Percentiles rank a stretch among this genome's conserved stretches.
Evolutionary conservation across 2,888 invertebrate genomes (phyloP).

Genomic region (Tiliacea aurago): DNA sequence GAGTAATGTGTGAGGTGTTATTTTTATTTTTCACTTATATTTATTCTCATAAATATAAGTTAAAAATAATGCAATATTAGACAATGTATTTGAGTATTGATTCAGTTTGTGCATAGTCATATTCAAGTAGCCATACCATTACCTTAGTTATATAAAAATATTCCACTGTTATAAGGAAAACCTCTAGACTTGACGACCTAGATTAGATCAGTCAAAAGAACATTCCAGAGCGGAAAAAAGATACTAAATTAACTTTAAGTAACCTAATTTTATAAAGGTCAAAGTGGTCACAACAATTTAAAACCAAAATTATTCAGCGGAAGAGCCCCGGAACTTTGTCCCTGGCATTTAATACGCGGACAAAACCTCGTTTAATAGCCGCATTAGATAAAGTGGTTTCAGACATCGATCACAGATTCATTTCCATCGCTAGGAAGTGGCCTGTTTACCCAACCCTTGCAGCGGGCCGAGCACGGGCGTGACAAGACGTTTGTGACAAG

Average conservation of each 20-base stretch:
- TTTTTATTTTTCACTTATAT: too few relatives aligned
- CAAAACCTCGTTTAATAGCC: constrained; percentile 17
- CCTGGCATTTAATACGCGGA: constrained; percentile 52
- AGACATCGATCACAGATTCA: constrained; percentile 67
- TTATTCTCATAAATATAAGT: too few relatives aligned
- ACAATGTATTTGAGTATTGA: too few relatives aligned
- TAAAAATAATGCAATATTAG: too few relatives aligned
- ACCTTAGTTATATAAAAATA: too few relatives aligned
- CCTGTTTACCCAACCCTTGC: constrained; percentile 68
- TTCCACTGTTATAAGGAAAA: constrained; percentile 18
- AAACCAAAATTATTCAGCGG: constrained; percentile 20
- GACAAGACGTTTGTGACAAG: too few relatives aligned
- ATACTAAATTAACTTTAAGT: constrained; percentile 21
- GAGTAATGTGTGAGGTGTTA: too few relatives aligned
- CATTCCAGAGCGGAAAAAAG: neutral
- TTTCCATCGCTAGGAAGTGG: constrained; percentile 68
- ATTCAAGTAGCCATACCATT: too few relatives aligned
- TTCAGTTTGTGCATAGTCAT: too few relatives aligned
- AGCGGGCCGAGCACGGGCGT: too few relatives aligned
- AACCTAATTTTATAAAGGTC: constrained; percentile 49
- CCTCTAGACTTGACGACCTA: constrained; percentile 9
- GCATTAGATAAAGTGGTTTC: constrained; percentile 59
- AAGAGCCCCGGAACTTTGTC: constrained; percentile 36
- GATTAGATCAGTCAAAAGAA: constrained; percentile 39
- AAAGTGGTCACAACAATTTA: constrained; percentile 34